Percentiles rank a stretch among this genome's conserved stretches.
These are phyloP conservation scores for Calephelis perditalis DNA, from an alignment of 2,888 invertebrate genomes.

Conservation along the genomic window DNA sequence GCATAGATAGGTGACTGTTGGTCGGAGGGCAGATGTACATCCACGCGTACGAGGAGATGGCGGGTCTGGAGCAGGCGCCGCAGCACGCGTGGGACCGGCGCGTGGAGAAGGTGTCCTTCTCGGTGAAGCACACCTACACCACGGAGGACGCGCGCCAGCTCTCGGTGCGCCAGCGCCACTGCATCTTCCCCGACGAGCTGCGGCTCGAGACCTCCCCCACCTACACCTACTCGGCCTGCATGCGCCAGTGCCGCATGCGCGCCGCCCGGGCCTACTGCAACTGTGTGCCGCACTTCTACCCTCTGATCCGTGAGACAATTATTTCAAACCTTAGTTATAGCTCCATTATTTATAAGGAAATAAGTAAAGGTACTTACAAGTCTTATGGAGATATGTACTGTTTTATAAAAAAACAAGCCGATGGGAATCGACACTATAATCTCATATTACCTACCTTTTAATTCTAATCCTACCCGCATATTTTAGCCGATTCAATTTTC, in stretches of 20 bases:
- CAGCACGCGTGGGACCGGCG: constrained; percentile 84
- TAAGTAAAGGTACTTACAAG: not conserved
- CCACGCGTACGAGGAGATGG: constrained; percentile 83
- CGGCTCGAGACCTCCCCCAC: constrained; percentile 77
- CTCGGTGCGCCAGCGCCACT: constrained; percentile 81
- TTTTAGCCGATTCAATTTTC: no score
- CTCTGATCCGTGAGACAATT: constrained; percentile 67
- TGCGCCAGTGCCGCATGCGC: constrained; percentile 85
- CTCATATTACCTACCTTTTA: no score
- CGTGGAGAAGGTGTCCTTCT: constrained; percentile 80
- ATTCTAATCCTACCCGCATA: no score
- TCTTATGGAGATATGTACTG: not conserved
- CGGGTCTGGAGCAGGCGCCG: constrained; percentile 82
- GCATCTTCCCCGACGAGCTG: constrained; percentile 84
- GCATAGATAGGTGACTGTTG: no score
- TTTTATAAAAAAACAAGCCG: no score
- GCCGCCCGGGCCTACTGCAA: constrained; percentile 80
- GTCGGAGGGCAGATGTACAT: constrained; percentile 71
- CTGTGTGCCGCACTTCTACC: constrained; percentile 86
- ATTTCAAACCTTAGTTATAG: not conserved
- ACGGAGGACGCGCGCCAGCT: constrained; percentile 85
- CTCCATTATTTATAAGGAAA: not conserved
- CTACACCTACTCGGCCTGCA: constrained; percentile 86
- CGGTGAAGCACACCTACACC: constrained; percentile 87
- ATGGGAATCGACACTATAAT: no score